Evolutionary conservation across 2,797 vertebrate genomes (phyloP).

Genomic region (Lithobates sylvaticus): DNA sequence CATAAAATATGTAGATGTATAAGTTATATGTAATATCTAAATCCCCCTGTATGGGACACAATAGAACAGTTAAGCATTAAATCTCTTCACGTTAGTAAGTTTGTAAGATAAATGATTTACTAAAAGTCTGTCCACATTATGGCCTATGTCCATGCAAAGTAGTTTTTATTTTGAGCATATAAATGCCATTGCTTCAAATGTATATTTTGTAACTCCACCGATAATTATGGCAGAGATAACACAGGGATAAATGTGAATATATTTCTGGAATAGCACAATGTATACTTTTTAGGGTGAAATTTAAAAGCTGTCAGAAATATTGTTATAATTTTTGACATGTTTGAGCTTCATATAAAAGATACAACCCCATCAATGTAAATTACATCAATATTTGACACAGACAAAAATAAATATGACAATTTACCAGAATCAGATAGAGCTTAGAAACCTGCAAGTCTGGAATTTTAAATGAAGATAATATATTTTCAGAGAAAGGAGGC

Average conservation of each 20-base stretch:
- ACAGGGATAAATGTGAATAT: neutral
- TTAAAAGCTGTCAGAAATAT: slow-evolving; percentile 9
- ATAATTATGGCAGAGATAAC: neutral
- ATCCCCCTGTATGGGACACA: too few species aligned
- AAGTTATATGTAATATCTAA: too few species aligned
- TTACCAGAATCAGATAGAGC: neutral
- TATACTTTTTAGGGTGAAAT: neutral
- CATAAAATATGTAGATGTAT: too few species aligned
- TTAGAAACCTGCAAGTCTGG: neutral
- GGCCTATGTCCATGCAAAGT: too few species aligned
- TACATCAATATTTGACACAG: slow-evolving; percentile 41
- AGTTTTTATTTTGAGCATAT: too few species aligned
- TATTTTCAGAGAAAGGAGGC: slow-evolving; percentile 29
- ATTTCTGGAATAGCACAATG: neutral
- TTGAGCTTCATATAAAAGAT: slow-evolving; percentile 22
- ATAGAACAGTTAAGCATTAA: too few species aligned
- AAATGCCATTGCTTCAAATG: too few species aligned
- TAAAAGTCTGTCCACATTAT: too few species aligned
- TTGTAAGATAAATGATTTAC: too few species aligned
- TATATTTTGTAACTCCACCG: too few species aligned
- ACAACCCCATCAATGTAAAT: slow-evolving; percentile 28
- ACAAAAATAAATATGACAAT: slow-evolving; percentile 45
- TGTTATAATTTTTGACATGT: slow-evolving; percentile 36
- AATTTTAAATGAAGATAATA: slow-evolving; percentile 40
- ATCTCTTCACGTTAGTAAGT: too few species aligned